A percentile compares a stretch with the other conserved stretches of the same genome.
Conservation (phyloP, 2,113 vertebrate species). For the Ptilorrhoa leucosticta region DNA sequence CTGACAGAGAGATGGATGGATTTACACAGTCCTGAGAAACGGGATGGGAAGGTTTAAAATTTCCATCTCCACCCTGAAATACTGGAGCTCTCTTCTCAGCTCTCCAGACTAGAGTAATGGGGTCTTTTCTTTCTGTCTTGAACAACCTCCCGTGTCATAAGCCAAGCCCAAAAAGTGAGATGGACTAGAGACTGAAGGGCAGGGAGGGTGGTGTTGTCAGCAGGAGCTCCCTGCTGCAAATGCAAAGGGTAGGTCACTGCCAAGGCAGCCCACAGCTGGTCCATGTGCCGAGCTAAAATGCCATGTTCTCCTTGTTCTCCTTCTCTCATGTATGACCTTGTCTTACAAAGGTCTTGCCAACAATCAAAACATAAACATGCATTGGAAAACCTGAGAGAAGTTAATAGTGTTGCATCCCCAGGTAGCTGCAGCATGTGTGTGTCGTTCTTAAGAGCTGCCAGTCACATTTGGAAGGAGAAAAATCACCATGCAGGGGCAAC, state of each 20-base stretch:
- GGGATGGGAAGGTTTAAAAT: neutral
- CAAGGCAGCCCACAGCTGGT: neutral
- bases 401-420: neutral
- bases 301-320: neutral
- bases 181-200: neutral
- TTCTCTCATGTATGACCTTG: neutral
- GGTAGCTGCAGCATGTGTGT: neutral
- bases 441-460: neutral
- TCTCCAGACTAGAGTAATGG: neutral
- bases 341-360: neutral
- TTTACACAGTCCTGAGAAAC: neutral
- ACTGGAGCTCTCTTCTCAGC: neutral
- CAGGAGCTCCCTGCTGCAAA: neutral
- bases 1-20: neutral
- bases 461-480: neutral
- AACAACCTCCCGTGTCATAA: neutral
- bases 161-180: neutral
- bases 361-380: neutral
- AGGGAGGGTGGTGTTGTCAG: rapidly evolving
- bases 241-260: neutral
- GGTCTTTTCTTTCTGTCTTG: neutral
- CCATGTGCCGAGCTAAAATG: neutral
- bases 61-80: neutral
- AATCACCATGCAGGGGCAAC: neutral
- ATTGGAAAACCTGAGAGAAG: neutral